A percentile compares a stretch with the other conserved stretches of the same genome.
Evolutionary conservation across 2,888 invertebrate genomes (phyloP).

Genomic region (Acanthosepion pharaonis): DNA sequence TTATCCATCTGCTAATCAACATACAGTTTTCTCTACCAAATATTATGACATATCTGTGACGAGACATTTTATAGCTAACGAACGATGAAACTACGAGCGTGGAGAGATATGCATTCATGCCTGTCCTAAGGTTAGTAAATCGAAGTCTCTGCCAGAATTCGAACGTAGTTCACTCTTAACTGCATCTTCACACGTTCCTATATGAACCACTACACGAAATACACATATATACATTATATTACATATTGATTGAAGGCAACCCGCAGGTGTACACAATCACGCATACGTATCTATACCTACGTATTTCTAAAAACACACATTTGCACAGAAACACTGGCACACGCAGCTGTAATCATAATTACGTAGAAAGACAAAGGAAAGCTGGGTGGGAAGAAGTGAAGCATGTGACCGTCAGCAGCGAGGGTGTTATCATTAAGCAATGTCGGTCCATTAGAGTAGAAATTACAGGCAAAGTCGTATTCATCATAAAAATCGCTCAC

Average conservation of each 20-base stretch:
- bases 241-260: not conserved
- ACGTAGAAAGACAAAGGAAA: not conserved
- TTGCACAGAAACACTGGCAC: not conserved
- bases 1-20: too few species aligned
- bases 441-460: not conserved
- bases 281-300: not conserved
- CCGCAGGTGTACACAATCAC: not conserved
- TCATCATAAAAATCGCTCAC: not conserved
- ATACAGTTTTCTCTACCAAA: too few species aligned
- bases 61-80: too few species aligned
- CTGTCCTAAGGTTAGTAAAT: too few species aligned
- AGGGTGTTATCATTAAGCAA: not conserved
- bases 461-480: not conserved
- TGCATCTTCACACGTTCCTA: too few species aligned
- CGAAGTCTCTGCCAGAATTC: too few species aligned
- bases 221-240: not conserved
- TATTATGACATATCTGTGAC: too few species aligned
- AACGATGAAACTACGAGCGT: too few species aligned
- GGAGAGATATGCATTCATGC: too few species aligned
- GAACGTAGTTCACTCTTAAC: too few species aligned
- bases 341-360: not conserved
- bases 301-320: not conserved
- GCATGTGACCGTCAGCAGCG: not conserved
- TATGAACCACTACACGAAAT: not conserved
- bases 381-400: not conserved